A percentile compares a stretch with the other conserved stretches of the same genome.
Evolutionary conservation across 2,113 vertebrate species (phyloP).

Genomic region (Petrocephalus zakoni): DNA sequence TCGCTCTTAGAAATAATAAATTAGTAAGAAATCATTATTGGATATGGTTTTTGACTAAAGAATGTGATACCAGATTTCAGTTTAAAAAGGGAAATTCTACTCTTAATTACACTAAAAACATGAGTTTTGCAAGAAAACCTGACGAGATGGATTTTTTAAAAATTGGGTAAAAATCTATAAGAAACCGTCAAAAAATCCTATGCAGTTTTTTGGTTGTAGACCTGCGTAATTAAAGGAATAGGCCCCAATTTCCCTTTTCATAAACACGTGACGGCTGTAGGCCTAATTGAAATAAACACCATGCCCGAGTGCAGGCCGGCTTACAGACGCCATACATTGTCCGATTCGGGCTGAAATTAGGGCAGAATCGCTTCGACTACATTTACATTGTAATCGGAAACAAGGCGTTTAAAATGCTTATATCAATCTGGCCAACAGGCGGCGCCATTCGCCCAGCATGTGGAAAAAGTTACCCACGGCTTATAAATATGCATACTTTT

Average conservation of each 20-base stretch:
- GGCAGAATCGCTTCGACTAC: not conserved
- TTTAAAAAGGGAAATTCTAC: no score
- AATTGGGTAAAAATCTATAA: no score
- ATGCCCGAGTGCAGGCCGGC: not conserved
- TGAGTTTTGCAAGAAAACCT: no score
- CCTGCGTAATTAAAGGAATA: not conserved
- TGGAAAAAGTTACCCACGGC: not conserved
- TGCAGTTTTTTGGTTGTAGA: no score
- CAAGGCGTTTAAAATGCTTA: not conserved
- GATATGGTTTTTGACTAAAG: no score
- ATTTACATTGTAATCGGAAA: not conserved
- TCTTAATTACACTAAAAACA: no score
- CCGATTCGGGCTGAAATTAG: not conserved
- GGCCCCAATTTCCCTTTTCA: not conserved
- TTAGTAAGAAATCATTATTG: no score
- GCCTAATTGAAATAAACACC: not conserved
- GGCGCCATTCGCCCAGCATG: not conserved
- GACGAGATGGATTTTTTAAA: no score
- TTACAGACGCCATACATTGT: not conserved
- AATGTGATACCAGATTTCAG: no score
- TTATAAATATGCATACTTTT: not conserved
- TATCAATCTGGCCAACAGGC: not conserved
- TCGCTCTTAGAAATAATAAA: no score
- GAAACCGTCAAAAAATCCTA: no score
- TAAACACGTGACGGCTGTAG: not conserved